These are phyloP conservation scores for Neotoxoptera formosana DNA, from an alignment of 1,140 invertebrate genomes.

Conservation along the genomic window DNA sequence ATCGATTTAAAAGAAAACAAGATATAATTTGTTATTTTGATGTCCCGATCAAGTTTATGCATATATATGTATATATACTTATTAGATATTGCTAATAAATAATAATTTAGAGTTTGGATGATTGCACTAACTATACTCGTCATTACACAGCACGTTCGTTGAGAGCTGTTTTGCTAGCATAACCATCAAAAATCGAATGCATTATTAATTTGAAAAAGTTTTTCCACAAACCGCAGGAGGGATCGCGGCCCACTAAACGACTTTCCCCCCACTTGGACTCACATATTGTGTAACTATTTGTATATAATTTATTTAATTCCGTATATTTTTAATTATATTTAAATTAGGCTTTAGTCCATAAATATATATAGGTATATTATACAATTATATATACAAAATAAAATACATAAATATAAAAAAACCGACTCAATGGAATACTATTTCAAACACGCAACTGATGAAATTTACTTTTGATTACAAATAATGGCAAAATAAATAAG, in stretches of 20 bases:
- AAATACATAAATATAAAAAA: slow-evolving; percentile 25
- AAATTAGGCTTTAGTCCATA: not conserved
- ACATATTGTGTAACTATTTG: slow-evolving; percentile 15
- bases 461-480: slow-evolving; percentile 41
- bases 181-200: not conserved
- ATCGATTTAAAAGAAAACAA: too few relatives aligned
- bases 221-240: not conserved
- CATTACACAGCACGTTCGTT: not conserved
- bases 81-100: not conserved
- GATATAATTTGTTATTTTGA: not conserved
- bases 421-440: not conserved
- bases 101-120: not conserved
- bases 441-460: slow-evolving; percentile 47
- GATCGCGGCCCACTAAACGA: not conserved
- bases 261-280: not conserved
- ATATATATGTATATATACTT: not conserved
- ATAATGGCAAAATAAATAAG: slow-evolving; percentile 50
- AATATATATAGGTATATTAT: not conserved
- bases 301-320: slow-evolving; percentile 6
- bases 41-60: not conserved
- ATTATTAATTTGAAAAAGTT: not conserved
- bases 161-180: not conserved
- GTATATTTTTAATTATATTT: slow-evolving; percentile 39
- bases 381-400: not conserved
- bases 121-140: not conserved